Conservation (phyloP, 2,888 invertebrate species). For the Venusia cambrica region DNA sequence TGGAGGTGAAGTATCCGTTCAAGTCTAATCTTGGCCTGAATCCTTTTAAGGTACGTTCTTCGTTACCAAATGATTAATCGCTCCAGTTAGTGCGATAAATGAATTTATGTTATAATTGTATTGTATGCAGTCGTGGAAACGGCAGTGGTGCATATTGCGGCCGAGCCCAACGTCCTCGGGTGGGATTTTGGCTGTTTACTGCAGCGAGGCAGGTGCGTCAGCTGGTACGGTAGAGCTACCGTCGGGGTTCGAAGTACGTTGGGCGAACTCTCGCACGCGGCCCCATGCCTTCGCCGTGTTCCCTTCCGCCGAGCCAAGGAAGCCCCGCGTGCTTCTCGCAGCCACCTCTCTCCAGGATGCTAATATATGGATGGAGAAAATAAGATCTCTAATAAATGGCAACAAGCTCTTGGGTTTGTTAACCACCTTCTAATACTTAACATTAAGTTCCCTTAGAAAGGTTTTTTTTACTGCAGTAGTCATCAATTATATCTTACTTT, state of each 20-base stretch:
- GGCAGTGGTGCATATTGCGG: conserved; percentile 84
- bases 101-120: conserved; percentile 27
- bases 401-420: conserved; percentile 40
- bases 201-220: conserved; percentile 70
- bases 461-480: too few relatives aligned
- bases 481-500: too few relatives aligned
- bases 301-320: conserved; percentile 75
- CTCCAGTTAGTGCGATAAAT: background rate
- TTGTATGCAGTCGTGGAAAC: conserved; percentile 82
- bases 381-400: conserved; percentile 74
- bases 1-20: conserved; percentile 84
- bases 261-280: conserved; percentile 85
- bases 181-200: conserved; percentile 79
- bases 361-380: conserved; percentile 86
- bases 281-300: conserved; percentile 86
- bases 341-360: conserved; percentile 83
- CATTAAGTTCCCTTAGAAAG: too few relatives aligned
- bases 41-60: conserved; percentile 80
- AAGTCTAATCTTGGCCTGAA: conserved; percentile 82
- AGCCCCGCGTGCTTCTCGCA: conserved; percentile 84
- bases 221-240: conserved; percentile 80
- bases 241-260: conserved; percentile 79
- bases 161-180: conserved; percentile 77
- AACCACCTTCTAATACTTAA: conserved; percentile 45
- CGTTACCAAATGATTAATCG: background rate